These are phyloP conservation scores for Drosophila lutescens DNA, from an alignment of 2,888 invertebrate species.

Conservation along the genomic window DNA sequence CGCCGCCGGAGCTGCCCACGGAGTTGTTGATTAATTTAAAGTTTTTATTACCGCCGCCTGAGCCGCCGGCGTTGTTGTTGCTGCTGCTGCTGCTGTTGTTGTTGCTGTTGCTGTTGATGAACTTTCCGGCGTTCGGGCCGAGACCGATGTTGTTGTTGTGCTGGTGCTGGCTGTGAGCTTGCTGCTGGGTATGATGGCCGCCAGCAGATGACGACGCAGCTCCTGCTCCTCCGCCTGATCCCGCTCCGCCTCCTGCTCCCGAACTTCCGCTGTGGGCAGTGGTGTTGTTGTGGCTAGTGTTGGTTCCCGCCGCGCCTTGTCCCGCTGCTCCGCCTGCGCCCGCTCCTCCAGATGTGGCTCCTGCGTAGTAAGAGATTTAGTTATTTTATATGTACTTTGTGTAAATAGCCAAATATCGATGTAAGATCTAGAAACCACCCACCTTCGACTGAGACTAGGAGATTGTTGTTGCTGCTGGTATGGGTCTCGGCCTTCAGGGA, in stretches of 20 bases:
- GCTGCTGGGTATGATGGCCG: constrained; percentile 30
- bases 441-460: constrained; percentile 69
- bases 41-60: constrained; percentile 61
- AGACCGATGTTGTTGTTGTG: constrained; percentile 63
- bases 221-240: constrained; percentile 31
- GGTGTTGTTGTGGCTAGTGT: constrained; percentile 66
- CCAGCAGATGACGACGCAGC: constrained; percentile 39
- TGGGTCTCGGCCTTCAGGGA: constrained; percentile 97
- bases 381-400: too few relatives aligned
- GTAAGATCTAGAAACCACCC: constrained; percentile 27
- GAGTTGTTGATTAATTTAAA: constrained; percentile 79
- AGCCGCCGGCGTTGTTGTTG: constrained; percentile 46
- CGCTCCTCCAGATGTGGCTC: constrained; percentile 47
- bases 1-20: constrained; percentile 46
- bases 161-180: constrained; percentile 54
- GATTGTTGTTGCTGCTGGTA: constrained; percentile 68
- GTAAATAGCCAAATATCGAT: too few relatives aligned
- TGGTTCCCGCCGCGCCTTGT: constrained; percentile 64
- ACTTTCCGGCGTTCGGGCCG: constrained; percentile 41
- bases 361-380: background rate
- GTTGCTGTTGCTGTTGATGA: constrained; percentile 26
- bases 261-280: constrained; percentile 50
- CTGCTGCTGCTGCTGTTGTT: constrained; percentile 18
- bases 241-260: constrained; percentile 35
- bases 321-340: constrained; percentile 48